Evolutionary conservation across 1,140 invertebrate species (phyloP).

Genomic region (Hesperophylax magnus): DNA sequence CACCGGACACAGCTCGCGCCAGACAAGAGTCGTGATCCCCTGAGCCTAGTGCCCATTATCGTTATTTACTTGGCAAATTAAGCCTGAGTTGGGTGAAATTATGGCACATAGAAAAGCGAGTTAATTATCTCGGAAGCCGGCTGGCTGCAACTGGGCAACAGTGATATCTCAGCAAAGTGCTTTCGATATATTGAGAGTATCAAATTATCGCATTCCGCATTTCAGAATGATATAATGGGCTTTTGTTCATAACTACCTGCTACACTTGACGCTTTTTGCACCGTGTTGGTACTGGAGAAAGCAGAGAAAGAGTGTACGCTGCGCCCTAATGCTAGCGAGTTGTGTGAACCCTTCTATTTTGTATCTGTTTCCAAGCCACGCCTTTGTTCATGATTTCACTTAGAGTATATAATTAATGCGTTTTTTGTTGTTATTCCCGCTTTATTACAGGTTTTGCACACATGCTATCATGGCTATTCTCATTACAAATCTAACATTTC

Average conservation of each 20-base stretch:
- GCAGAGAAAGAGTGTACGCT: background rate
- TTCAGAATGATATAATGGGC: conserved; percentile 8
- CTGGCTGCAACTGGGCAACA: background rate
- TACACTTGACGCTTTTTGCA: no score
- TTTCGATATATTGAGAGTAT: conserved; percentile 22
- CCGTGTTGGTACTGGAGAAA: background rate
- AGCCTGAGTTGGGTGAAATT: conserved; percentile 17
- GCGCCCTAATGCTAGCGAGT: no score
- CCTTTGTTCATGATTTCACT: no score
- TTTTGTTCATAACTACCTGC: background rate
- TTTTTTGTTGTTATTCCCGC: no score
- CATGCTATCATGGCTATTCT: no score
- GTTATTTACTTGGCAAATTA: conserved; percentile 14
- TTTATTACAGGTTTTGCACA: no score
- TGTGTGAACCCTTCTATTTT: no score
- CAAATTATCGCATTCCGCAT: conserved; percentile 21
- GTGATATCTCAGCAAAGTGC: conserved; percentile 8
- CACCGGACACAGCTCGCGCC: background rate
- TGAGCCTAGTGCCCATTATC: background rate
- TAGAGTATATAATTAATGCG: no score
- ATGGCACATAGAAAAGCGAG: conserved; percentile 20
- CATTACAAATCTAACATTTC: no score
- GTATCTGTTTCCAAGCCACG: no score
- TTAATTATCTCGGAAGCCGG: conserved; percentile 1
- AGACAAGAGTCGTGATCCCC: conserved; percentile 13